Conservation (phyloP, 2,888 invertebrate genomes). For the Lepidocyrtinus sp. region DNA sequence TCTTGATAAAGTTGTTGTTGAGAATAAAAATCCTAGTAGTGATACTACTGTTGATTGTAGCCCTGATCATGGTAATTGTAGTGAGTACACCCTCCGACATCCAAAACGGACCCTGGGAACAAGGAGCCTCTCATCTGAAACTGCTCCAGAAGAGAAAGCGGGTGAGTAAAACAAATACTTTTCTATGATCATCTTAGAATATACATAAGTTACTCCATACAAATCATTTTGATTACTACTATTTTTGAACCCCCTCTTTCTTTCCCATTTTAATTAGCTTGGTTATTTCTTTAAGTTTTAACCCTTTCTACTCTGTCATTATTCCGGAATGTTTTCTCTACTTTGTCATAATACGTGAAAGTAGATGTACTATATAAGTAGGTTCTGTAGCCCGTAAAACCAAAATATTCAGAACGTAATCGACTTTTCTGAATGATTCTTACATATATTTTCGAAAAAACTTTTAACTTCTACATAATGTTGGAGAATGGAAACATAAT, state of each 20-base stretch:
- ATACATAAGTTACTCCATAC: too few species aligned
- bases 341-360: background rate
- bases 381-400: background rate
- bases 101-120: constrained; percentile 69
- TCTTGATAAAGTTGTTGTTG: constrained; percentile 61
- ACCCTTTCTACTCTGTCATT: background rate
- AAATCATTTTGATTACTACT: background rate
- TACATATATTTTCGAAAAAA: background rate
- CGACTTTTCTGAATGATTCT: constrained; percentile 26
- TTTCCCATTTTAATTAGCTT: constrained; percentile 4
- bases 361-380: background rate
- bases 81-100: constrained; percentile 70
- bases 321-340: background rate
- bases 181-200: too few species aligned
- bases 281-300: background rate
- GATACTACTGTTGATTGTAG: constrained; percentile 65
- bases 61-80: constrained; percentile 68
- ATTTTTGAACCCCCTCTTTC: constrained; percentile 6
- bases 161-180: constrained; percentile 74
- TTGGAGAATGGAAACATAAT: too few species aligned
- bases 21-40: constrained; percentile 61
- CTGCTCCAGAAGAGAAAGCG: constrained; percentile 87
- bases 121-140: constrained; percentile 75
- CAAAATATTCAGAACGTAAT: constrained; percentile 22
- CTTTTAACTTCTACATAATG: too few species aligned